Evolutionary conservation across 1,140 invertebrate species (phyloP).

Genomic region (Papilio glaucus): DNA sequence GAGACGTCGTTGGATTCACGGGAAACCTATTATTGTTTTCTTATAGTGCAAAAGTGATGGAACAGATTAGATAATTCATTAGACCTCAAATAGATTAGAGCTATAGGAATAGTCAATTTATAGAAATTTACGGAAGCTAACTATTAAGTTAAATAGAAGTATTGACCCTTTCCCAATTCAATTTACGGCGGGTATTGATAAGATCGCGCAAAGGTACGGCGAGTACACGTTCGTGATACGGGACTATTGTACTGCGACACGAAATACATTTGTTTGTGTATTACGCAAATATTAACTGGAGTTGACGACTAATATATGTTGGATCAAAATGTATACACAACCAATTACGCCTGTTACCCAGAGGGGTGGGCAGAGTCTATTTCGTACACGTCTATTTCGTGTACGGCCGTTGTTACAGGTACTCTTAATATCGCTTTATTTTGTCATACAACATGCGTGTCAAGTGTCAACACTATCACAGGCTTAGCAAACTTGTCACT

Average conservation of each 20-base stretch:
- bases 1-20: too few species aligned
- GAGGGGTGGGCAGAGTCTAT: too few species aligned
- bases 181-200: slow-evolving; percentile 5
- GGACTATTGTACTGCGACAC: neutral
- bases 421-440: too few species aligned
- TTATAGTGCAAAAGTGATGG: too few species aligned
- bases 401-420: too few species aligned
- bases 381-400: too few species aligned
- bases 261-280: neutral
- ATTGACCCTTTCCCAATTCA: slow-evolving; percentile 4
- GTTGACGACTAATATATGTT: neutral
- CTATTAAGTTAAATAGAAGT: slow-evolving; percentile 16
- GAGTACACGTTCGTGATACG: too few species aligned
- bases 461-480: too few species aligned
- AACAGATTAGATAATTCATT: neutral
- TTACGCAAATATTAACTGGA: neutral
- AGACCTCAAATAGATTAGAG: neutral
- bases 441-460: too few species aligned
- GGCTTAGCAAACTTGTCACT: too few species aligned
- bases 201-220: neutral
- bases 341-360: too few species aligned
- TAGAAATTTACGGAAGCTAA: neutral
- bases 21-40: too few species aligned
- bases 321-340: neutral
- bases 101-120: neutral